phyloP scores from a whole-genome alignment of 2,888 invertebrate species.

The Rotaria magnacalcarata region DNA sequence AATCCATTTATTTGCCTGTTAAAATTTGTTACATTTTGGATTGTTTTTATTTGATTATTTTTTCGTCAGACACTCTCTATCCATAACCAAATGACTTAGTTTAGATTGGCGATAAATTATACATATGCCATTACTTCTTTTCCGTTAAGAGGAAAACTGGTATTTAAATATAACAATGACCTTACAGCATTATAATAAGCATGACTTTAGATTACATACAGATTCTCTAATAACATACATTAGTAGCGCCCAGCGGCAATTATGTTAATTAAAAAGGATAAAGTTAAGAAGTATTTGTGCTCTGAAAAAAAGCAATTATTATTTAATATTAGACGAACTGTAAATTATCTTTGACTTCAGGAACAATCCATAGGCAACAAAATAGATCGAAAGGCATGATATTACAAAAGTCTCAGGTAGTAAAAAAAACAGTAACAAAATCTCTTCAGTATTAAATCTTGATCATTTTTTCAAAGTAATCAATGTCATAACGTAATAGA shows the following conservation, averaged over 20 bases:
- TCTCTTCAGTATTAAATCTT: too few species aligned
- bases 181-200: neutral
- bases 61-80: too few species aligned
- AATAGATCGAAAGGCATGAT: too few species aligned
- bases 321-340: neutral
- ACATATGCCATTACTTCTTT: neutral
- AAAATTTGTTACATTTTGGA: too few species aligned
- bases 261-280: neutral
- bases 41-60: too few species aligned
- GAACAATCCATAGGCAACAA: too few species aligned
- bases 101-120: neutral
- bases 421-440: too few species aligned
- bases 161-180: neutral
- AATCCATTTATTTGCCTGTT: too few species aligned
- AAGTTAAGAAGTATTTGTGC: neutral
- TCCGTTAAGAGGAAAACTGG: neutral
- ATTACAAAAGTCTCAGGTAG: too few species aligned
- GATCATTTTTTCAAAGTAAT: too few species aligned
- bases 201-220: neutral
- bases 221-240: neutral
- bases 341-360: neutral
- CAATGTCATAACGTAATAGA: too few species aligned
- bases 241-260: neutral
- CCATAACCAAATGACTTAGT: neutral
- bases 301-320: neutral